Evolutionary conservation across 2,113 vertebrate genomes (phyloP).

Genomic region (Podarcis raffonei): DNA sequence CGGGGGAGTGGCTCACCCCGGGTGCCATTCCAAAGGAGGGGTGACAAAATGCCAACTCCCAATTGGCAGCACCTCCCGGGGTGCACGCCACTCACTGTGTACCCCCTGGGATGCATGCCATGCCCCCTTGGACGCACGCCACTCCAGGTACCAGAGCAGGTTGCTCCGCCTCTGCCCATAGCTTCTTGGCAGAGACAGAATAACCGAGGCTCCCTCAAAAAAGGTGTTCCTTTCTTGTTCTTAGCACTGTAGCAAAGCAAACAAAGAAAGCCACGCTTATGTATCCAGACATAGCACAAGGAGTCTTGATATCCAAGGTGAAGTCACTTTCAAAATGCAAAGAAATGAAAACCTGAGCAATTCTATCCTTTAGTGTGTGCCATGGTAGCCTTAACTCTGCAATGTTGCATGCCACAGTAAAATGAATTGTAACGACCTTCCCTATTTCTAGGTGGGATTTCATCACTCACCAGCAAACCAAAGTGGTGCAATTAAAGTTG

Average conservation of each 20-base stretch:
- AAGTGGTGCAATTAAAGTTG: too few species aligned
- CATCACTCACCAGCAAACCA: too few species aligned
- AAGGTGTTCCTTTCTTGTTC: too few species aligned
- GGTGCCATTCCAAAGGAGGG: too few species aligned
- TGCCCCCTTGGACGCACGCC: too few species aligned
- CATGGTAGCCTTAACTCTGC: neutral
- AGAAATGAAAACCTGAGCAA: neutral
- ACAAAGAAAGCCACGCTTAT: neutral
- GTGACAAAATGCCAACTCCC: too few species aligned
- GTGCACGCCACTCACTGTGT: too few species aligned
- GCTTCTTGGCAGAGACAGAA: neutral
- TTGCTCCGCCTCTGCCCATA: neutral
- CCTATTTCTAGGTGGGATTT: too few species aligned
- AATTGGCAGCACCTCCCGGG: too few species aligned
- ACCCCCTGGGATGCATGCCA: too few species aligned
- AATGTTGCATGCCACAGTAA: neutral
- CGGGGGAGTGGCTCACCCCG: too few species aligned
- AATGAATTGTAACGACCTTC: neutral
- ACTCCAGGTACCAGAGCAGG: too few species aligned
- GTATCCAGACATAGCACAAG: neutral
- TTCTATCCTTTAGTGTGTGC: neutral
- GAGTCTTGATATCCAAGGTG: neutral
- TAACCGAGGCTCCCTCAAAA: neutral
- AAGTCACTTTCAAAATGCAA: neutral
- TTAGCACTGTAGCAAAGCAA: neutral